Base-by-base conservation (phyloP, 2,797 vertebrate genomes). In the Parambassis ranga region DNA sequence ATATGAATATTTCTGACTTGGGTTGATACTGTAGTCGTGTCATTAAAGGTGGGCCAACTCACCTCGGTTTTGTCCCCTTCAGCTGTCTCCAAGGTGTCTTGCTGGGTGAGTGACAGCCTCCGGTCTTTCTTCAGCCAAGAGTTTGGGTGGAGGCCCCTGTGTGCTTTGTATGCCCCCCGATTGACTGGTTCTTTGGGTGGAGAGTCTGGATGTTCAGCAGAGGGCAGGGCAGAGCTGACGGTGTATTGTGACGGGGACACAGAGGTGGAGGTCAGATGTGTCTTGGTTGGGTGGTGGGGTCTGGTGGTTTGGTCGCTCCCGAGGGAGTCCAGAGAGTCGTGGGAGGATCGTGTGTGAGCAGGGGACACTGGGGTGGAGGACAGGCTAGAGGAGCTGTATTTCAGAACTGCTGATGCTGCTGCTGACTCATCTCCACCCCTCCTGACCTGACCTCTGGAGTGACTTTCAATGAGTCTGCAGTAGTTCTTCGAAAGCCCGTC, bases 251-350 rank as follows among this genome's bases (percentile, higher is more conserved):
- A 13, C 3, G 50, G 18, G 1, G 47, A 1, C 28, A 11, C 47
- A 9, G 70, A 7, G 37, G 71, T 56, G 77, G 28, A 11, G 7
- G 46, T 6, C 3, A 9, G 11, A 0, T 6, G 16, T 0, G 46
- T 28, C n/a, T 44, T 64, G 10, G 43, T 10, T 0, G 10, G 19
- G 19, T 31, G 7, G 6, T 49, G 24, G 13, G 35, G 51, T 38
- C 86, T 82, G 26, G 83, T 85, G 47, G 86, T 85, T 20, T 85
- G 85, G 3, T 60, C 65, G 0, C 20, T 90, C 67, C 91, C 88
- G 39, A 90, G 87, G 43, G 94, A 94, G 82, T 96, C 94, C 22
- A 95, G 86, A 16, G 95, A 95, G 81, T 94, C 94, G 59, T 92
- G 72, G 0, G 95, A 95, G 0, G 94, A 95, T 49, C 86, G 82